phyloP scores from a whole-genome alignment of 1,140 invertebrate species.

The Drosophila yakuba region DNA sequence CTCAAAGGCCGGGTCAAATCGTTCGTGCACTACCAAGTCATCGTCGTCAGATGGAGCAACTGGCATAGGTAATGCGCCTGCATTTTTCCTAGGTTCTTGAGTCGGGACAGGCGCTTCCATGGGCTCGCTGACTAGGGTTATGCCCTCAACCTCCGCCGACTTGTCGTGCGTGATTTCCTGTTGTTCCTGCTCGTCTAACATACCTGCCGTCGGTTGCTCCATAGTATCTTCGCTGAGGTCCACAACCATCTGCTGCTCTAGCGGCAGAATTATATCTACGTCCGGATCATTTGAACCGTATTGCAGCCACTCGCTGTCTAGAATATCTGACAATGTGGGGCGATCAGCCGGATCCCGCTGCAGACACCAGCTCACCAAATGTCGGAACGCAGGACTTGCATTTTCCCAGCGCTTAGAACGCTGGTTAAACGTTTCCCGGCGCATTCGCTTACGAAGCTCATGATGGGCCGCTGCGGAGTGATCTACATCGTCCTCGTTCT shows the following conservation, averaged over 20 bases:
- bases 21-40: constrained; percentile 7
- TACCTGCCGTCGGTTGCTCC: constrained; percentile 24
- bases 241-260: constrained; percentile 46
- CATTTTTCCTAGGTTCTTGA: neutral
- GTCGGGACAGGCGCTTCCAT: neutral
- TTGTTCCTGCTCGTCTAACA: constrained; percentile 1
- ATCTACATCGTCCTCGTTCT: constrained; percentile 65
- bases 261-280: constrained; percentile 38
- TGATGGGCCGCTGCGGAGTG: constrained; percentile 46
- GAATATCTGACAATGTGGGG: constrained; percentile 89
- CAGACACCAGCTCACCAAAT: constrained; percentile 90
- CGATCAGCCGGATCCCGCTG: constrained; percentile 91
- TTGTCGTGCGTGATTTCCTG: neutral
- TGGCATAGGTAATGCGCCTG: neutral
- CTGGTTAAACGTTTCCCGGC: constrained; percentile 63
- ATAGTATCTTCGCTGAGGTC: constrained; percentile 63
- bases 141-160: constrained; percentile 8
- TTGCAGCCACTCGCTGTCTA: constrained; percentile 88
- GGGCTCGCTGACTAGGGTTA: constrained; percentile 3
- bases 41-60: constrained; percentile 22
- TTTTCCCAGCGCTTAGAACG: constrained; percentile 87
- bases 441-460: constrained; percentile 54
- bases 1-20: constrained; percentile 30
- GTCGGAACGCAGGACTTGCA: constrained; percentile 90
- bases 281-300: constrained; percentile 28